Evolutionary conservation across 1,140 invertebrate species (phyloP), one percentile per base, ranked within the genome.

Genomic region (Daktulosphaira vitifoliae): DNA sequence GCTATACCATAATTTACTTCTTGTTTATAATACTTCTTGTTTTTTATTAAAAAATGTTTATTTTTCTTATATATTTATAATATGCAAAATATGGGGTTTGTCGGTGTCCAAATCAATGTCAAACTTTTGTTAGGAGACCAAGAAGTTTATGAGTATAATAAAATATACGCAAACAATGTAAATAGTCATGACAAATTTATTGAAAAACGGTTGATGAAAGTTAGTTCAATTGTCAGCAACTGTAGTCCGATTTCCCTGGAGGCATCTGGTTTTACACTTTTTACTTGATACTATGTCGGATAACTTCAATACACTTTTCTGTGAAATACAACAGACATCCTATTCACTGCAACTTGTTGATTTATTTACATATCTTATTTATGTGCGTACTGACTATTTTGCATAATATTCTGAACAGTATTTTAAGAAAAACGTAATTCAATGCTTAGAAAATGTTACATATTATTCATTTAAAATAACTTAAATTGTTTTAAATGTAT

Each of bases 311-410:
- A 23, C 16, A 25, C 29, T 42, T 37, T n/a, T 44, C 8, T 11
- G 5, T 33, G 29, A 33, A 33, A 59, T 16, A 44, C 37, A 37
- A 26, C 39, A 3, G 38, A 25, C 8, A 22, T 54, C 4, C n/a
- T 59, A 25, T 59, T 25, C 42, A n/a, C 7, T 18, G n/a, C 23
- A 23, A 59, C 54, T 26, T 44, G 54, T 59, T 59, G 54, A 59
- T 44, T 59, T 59, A 59, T 59, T 25, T 1, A 9, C 11, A 16
- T 2, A 6, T 3, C 8, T 44, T 59, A 59, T 59, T 26, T 59
- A 59, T 44, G 23, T 22, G 16, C 23, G 26, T 23, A 15, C 8
- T 1, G 11, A 20, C 8, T 15, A 22, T 53, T 53, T 38, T 53
- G n/a, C n/a, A n/a, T n/a, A n/a, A n/a, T n/a, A n/a, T n/a, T n/a